A percentile compares a stretch with the other conserved stretches of the same genome.
These are phyloP conservation scores for Sapayoa aenigma DNA, from an alignment of 2,113 vertebrate species.

Conservation along the genomic window DNA sequence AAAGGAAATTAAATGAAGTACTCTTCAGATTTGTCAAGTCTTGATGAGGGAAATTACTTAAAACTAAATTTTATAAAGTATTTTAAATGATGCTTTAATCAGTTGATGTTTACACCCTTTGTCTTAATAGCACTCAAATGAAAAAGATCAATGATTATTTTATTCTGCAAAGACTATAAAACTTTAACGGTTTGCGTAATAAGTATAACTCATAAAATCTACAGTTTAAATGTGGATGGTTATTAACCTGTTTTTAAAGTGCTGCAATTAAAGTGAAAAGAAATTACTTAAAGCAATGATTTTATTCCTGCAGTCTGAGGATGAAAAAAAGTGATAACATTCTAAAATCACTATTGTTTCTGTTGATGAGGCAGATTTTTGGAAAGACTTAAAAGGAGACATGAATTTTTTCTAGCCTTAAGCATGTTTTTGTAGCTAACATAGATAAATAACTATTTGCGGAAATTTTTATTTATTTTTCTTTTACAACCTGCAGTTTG, in stretches of 20 bases:
- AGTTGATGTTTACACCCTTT: slow-evolving; percentile 63
- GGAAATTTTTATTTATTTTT: neutral
- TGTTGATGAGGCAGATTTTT: slow-evolving; percentile 29
- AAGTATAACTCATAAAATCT: slow-evolving; percentile 65
- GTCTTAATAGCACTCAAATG: slow-evolving; percentile 64
- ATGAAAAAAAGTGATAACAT: slow-evolving; percentile 4
- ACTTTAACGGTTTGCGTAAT: slow-evolving; percentile 57
- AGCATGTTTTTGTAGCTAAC: neutral
- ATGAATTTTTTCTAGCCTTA: neutral
- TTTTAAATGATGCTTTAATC: slow-evolving; percentile 72
- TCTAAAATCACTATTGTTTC: slow-evolving; percentile 20
- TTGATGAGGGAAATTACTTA: slow-evolving; percentile 65
- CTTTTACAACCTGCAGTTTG: neutral
- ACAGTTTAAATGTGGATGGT: slow-evolving; percentile 57
- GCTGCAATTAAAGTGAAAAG: slow-evolving; percentile 64
- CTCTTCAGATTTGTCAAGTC: slow-evolving; percentile 62
- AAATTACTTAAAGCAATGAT: slow-evolving; percentile 52
- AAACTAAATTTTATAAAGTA: slow-evolving; percentile 47
- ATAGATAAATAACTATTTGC: neutral
- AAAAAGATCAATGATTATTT: slow-evolving; percentile 71
- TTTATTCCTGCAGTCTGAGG: slow-evolving; percentile 27
- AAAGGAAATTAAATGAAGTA: slow-evolving; percentile 65
- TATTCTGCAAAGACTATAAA: slow-evolving; percentile 63
- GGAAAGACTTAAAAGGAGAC: neutral
- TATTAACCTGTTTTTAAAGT: slow-evolving; percentile 67